Conservation (phyloP, 1,140 invertebrate species). For the Andricus grossulariae region DNA sequence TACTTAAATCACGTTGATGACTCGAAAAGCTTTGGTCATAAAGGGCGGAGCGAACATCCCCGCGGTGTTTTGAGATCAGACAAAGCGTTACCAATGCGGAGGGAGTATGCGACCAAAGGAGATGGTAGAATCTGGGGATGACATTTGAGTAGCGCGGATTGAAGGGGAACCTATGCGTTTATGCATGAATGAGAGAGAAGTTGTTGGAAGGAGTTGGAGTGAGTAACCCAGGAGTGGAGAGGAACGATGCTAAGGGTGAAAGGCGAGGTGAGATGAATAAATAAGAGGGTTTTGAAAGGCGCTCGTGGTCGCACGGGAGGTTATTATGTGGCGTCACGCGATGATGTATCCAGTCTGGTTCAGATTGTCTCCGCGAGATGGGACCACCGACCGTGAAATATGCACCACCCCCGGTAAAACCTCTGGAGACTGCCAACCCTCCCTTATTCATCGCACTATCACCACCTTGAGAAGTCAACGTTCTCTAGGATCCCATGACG, state of each 20-base stretch:
- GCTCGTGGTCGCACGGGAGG: conserved; percentile 59
- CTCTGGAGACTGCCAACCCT: conserved; percentile 54
- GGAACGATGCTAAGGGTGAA: conserved; percentile 41
- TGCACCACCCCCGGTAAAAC: conserved; percentile 71
- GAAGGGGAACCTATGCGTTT: conserved; percentile 49
- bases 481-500: conserved; percentile 5
- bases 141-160: conserved; percentile 38
- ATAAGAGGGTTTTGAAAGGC: conserved; percentile 75
- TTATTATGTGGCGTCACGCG: conserved; percentile 75
- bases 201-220: conserved; percentile 32
- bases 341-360: conserved; percentile 75
- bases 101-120: conserved; percentile 36
- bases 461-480: conserved; percentile 57
- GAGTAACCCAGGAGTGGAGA: conserved; percentile 38
- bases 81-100: conserved; percentile 52
- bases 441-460: conserved; percentile 58
- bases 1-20: no score
- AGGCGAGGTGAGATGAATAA: conserved; percentile 74
- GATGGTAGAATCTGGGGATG: conserved; percentile 53
- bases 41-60: conserved; percentile 52
- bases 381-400: conserved; percentile 76
- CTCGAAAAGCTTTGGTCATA: conserved; percentile 21
- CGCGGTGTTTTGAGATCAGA: conserved; percentile 48
- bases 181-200: conserved; percentile 36
- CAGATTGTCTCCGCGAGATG: conserved; percentile 75